Percentiles rank a stretch among this genome's conserved stretches.
phyloP scores from a whole-genome alignment of 2,888 invertebrate species.

The Acanthacorydalis orientalis region DNA sequence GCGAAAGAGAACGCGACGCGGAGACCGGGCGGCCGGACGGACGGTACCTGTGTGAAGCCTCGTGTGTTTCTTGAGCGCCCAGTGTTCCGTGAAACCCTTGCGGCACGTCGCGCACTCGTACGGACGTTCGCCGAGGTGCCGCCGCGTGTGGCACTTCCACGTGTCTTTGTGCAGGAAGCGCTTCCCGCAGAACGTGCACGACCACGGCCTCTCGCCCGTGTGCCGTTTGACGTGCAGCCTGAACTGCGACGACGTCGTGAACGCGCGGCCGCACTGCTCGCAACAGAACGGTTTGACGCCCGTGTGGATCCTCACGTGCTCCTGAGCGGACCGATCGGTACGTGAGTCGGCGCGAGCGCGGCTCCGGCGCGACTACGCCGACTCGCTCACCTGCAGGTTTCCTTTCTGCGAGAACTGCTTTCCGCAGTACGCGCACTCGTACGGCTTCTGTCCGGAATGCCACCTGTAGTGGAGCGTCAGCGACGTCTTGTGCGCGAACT shows the following conservation, averaged over 20 bases:
- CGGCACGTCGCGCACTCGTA: slow-evolving; percentile 40
- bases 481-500: slow-evolving; percentile 62
- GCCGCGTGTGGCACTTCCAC: slow-evolving; percentile 45
- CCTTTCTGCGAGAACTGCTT: slow-evolving; percentile 65
- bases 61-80: slow-evolving; percentile 46
- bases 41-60: slow-evolving; percentile 41
- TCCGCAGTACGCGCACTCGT: slow-evolving; percentile 45
- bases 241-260: slow-evolving; percentile 59
- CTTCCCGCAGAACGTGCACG: slow-evolving; percentile 39
- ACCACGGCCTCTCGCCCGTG: slow-evolving; percentile 39
- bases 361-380: slow-evolving; percentile 60
- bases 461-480: slow-evolving; percentile 55
- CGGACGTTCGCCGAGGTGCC: slow-evolving; percentile 47
- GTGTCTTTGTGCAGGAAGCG: slow-evolving; percentile 41
- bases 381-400: slow-evolving; percentile 42
- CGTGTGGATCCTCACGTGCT: slow-evolving; percentile 55
- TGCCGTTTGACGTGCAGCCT: slow-evolving; percentile 47
- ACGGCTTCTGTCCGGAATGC: slow-evolving; percentile 55
- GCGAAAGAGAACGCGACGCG: not conserved
- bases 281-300: slow-evolving; percentile 66
- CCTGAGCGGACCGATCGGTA: slow-evolving; percentile 30
- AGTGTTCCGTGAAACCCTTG: slow-evolving; percentile 45
- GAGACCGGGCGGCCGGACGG: no score
- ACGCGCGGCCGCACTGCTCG: slow-evolving; percentile 43
- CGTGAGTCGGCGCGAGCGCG: slow-evolving; percentile 54